Conservation (phyloP, 2,888 invertebrate genomes). For the Xestia c-nigrum region DNA sequence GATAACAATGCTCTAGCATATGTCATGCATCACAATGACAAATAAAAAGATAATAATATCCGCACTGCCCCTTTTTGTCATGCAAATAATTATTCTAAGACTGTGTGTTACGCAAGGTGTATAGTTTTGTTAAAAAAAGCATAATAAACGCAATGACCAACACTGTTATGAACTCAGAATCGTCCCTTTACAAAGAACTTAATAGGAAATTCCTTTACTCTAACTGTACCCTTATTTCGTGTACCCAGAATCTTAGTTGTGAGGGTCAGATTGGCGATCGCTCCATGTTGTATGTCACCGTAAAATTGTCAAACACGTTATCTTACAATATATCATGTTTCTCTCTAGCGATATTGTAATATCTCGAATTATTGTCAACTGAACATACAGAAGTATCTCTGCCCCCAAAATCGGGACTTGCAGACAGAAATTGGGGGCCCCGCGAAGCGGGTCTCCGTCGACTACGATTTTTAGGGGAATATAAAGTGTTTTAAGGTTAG, state of each 20-base stretch:
- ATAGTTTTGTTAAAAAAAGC: neutral
- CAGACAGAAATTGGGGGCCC: no score
- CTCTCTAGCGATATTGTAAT: no score
- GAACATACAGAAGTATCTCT: no score
- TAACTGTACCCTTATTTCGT: neutral
- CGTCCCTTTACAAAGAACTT: neutral
- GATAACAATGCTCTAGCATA: constrained; percentile 8
- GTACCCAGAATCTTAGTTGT: neutral
- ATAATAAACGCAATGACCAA: neutral
- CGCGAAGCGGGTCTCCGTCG: no score
- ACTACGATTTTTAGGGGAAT: no score
- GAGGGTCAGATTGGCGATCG: no score
- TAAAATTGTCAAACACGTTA: no score
- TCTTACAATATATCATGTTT: no score
- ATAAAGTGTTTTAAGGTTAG: no score
- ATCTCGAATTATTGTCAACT: no score
- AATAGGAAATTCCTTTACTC: neutral
- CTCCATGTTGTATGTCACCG: neutral
- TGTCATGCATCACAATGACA: constrained; percentile 21
- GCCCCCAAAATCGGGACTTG: no score
- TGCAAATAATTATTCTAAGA: constrained; percentile 13
- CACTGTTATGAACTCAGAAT: neutral
- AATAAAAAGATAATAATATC: constrained; percentile 10
- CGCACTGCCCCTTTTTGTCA: neutral
- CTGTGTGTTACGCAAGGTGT: neutral